These are phyloP conservation scores for Spilosoma lubricipeda DNA, from an alignment of 2,888 invertebrate genomes.

Conservation along the genomic window DNA sequence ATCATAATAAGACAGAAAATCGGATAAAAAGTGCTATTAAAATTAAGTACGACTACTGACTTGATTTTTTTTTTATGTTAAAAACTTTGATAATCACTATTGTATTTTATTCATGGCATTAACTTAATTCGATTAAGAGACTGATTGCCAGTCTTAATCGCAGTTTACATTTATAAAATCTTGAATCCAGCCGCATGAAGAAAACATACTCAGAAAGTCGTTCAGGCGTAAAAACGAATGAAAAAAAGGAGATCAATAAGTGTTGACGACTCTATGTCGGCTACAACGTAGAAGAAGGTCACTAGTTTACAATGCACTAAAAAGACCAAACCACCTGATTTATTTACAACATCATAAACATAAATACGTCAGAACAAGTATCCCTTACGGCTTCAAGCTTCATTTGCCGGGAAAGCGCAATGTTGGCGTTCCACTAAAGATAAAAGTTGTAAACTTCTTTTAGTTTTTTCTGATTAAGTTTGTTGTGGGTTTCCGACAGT, in stretches of 20 bases:
- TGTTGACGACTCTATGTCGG: background rate
- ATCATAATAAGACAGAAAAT: background rate
- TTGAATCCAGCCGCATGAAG: background rate
- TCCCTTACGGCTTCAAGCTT: conserved; percentile 22
- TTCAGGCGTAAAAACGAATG: background rate
- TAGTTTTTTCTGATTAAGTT: conserved; percentile 30
- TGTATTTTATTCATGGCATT: no score
- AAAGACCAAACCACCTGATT: conserved; percentile 13
- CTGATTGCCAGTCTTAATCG: background rate
- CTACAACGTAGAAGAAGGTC: conserved; percentile 3
- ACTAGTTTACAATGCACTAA: conserved; percentile 10
- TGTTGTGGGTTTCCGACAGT: conserved; percentile 20
- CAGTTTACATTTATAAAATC: background rate
- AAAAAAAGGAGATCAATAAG: background rate
- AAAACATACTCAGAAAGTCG: background rate
- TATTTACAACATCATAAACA: conserved; percentile 13
- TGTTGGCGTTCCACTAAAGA: conserved; percentile 19
- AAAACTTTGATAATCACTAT: no score
- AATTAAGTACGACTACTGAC: background rate
- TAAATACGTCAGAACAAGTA: conserved; percentile 14
- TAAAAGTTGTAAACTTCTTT: conserved; percentile 29
- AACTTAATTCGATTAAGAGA: no score
- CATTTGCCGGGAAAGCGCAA: conserved; percentile 24
- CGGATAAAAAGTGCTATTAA: no score
- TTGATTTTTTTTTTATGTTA: background rate